Base-by-base conservation (phyloP, 2,888 invertebrate genomes). In the Argyra leucocephala region DNA sequence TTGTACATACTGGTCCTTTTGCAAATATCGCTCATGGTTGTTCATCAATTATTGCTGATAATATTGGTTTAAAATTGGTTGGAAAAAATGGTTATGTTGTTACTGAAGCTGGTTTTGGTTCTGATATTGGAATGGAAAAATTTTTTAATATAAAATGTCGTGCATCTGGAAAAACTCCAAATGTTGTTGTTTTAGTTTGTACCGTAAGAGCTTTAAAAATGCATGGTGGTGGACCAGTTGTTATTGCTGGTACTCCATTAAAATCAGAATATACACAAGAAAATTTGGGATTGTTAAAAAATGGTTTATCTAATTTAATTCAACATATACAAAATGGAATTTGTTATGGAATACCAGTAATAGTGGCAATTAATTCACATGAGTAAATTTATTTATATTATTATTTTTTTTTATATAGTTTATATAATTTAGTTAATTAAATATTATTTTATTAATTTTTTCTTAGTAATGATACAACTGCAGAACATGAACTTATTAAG, bases 1-100 rank as follows among this genome's bases (percentile, higher is more conserved):
- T 99, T 72, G 96, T 99, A 0, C 98, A 99, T 81, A 88, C 97
- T 4, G 98, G 98, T 1, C 99, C 99, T 1, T 99, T 99, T 82
- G 99, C 98, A 62, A 99, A 99, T 81, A 98, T 99, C 76, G 98
- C 98, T 0, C 98, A 98, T 81, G 98, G 99, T 57, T 96, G 96
- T 79, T 96, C 95, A 2, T 98, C 97, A 26, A 92, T 97, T 70
- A 82, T 99, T 57, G 97, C 97, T 1, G 98, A 98, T 81, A 88
- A 90, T 75, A 87, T 97, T 69, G 98, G 92, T 10, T 82, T 97
- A 69, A 97, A 97, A 80, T 82, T 99, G 63, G 97, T 96, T 15
- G 95, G 96, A 9, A 84, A 88, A 69, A 83, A 90, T 26, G 99
- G 98, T 37, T 93, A 88, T 76, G 96, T 98, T 66, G 88, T 97